Conservation (phyloP, 2,113 vertebrate species). For the Ictalurus punctatus region DNA sequence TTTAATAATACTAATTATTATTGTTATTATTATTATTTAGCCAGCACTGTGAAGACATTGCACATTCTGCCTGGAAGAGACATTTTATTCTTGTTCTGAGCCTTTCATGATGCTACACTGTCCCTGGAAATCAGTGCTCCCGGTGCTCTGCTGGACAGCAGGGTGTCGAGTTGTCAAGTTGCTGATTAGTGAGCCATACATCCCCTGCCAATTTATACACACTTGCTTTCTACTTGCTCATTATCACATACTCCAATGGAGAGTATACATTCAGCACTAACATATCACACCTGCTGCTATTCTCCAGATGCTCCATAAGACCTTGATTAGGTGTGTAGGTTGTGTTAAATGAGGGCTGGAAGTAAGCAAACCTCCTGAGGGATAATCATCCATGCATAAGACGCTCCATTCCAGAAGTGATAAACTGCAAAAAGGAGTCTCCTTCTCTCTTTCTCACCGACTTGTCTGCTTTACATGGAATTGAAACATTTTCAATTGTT, state of each 20-base stretch:
- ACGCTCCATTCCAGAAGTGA: conserved; percentile 1
- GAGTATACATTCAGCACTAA: conserved; percentile 1
- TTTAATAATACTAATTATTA: neutral
- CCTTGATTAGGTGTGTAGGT: conserved; percentile 34
- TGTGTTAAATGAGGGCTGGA: conserved; percentile 41
- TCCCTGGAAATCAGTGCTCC: conserved; percentile 7
- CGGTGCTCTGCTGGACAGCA: conserved; percentile 25
- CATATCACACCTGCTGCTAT: conserved; percentile 22
- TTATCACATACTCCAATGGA: conserved; percentile 21
- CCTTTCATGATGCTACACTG: conserved; percentile 1
- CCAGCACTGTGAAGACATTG: neutral
- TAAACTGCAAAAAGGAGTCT: conserved; percentile 14
- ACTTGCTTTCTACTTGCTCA: neutral
- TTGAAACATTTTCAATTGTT: conserved; percentile 27
- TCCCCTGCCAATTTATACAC: conserved; percentile 27
- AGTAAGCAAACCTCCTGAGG: conserved; percentile 33
- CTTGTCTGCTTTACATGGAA: neutral
- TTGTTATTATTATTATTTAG: neutral
- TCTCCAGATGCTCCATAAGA: conserved; percentile 29
- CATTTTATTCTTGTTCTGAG: neutral
- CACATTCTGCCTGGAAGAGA: neutral
- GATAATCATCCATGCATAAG: conserved; percentile 42
- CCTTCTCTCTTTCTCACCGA: neutral
- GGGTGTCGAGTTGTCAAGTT: neutral
- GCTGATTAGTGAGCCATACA: conserved; percentile 21